Percentiles rank a stretch among this genome's conserved stretches.
phyloP scores from a whole-genome alignment of 2,797 vertebrate species.

The Sarcoramphus papa region DNA sequence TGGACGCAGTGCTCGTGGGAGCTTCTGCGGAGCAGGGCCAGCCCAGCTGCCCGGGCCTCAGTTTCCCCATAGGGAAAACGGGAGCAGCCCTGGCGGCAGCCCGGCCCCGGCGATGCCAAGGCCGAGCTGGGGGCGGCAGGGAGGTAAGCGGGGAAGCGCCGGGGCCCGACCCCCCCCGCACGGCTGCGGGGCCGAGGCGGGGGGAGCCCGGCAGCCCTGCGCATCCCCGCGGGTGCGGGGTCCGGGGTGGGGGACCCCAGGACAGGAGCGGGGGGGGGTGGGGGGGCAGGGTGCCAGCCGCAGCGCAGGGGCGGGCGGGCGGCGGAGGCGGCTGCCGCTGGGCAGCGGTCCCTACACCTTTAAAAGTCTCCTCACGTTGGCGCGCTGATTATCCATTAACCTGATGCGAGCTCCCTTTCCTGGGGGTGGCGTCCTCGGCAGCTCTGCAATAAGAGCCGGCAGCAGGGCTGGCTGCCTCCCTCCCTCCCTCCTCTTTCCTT shows the following conservation, averaged over 20 bases:
- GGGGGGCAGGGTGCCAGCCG: background rate
- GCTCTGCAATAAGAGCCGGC: slow-evolving; percentile 37
- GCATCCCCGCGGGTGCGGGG: background rate
- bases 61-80: accelerated
- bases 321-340: background rate
- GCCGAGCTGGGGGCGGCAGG: background rate
- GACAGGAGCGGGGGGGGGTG: background rate
- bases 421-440: slow-evolving; percentile 79
- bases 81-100: background rate
- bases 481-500: slow-evolving; percentile 33
- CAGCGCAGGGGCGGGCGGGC: no score
- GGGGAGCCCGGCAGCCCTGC: background rate
- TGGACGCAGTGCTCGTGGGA: accelerated
- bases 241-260: no score
- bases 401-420: slow-evolving; percentile 74
- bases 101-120: background rate
- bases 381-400: slow-evolving; percentile 74
- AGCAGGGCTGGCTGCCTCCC: background rate
- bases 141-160: background rate
- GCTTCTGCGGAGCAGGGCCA: accelerated
- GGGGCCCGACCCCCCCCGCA: no score
- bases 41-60: background rate
- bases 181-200: background rate
- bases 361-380: slow-evolving; percentile 74
- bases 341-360: slow-evolving; percentile 53